phyloP scores from a whole-genome alignment of 2,797 vertebrate genomes.

The Pseudochromis fuscus region DNA sequence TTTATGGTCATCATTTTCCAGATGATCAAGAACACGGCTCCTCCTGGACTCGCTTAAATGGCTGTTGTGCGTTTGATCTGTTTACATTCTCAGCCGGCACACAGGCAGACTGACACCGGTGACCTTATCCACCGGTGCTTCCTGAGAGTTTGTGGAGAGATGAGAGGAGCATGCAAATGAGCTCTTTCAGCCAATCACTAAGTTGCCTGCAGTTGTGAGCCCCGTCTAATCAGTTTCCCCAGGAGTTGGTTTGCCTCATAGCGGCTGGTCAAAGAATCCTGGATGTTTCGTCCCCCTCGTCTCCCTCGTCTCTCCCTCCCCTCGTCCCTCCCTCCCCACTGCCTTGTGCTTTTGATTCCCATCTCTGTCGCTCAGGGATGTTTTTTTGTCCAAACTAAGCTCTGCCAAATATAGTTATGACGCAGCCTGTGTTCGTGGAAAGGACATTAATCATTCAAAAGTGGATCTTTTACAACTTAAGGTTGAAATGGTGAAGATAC shows the following conservation, averaged over 20 bases:
- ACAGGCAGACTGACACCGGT: slow-evolving; percentile 71
- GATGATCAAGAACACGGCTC: slow-evolving; percentile 47
- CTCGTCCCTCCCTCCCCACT: neutral
- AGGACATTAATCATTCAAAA: slow-evolving; percentile 42
- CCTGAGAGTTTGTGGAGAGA: slow-evolving; percentile 64
- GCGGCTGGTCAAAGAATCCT: slow-evolving; percentile 42
- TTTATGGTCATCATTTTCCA: slow-evolving; percentile 44
- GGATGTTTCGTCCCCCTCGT: neutral
- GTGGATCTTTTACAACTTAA: slow-evolving; percentile 28
- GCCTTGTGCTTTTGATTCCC: slow-evolving; percentile 24
- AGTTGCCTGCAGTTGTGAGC: slow-evolving; percentile 57
- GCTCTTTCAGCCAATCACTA: slow-evolving; percentile 65
- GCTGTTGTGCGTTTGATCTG: slow-evolving; percentile 69
- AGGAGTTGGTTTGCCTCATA: slow-evolving; percentile 50
- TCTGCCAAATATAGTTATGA: slow-evolving; percentile 28
- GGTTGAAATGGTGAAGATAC: slow-evolving; percentile 16
- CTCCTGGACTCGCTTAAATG: slow-evolving; percentile 32
- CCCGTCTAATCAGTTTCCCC: slow-evolving; percentile 62
- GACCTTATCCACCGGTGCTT: slow-evolving; percentile 78
- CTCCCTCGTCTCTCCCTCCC: neutral
- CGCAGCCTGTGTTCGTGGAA: slow-evolving; percentile 22
- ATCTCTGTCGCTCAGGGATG: slow-evolving; percentile 24
- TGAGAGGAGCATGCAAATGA: slow-evolving; percentile 77
- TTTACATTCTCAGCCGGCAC: slow-evolving; percentile 63
- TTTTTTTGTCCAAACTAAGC: slow-evolving; percentile 18